Base-by-base conservation (phyloP, 2,113 vertebrate species). In the Oncorhynchus tshawytscha region DNA sequence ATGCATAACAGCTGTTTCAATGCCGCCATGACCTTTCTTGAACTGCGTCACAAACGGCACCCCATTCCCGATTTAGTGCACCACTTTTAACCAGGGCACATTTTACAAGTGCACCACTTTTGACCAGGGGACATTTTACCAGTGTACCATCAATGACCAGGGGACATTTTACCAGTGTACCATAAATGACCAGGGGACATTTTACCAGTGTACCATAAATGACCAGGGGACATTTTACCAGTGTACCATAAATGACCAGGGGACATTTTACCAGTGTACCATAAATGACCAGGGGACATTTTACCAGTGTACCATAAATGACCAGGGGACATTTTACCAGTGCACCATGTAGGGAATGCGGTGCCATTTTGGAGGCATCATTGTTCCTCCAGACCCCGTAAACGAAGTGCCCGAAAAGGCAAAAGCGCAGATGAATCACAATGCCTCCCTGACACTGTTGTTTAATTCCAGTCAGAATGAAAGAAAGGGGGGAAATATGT, bases 401-500 rank as follows among this genome's bases (percentile, higher is more conserved):
- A 45, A 57, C 73, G 54, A 73, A 68, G 68, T 75, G 78, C 24
- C 24, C 24, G 27, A 75, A 80, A 72, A 76, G 70, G 70, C 72
- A 67, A 76, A 82, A 80, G 71, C 67, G 81, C 79, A 83, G 82
- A 83, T 86, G 74, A 79, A 87, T 85, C 82, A 68, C 78, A 57
- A 74, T 48, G 39, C 62, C 48, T 69, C 29, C 68, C 69, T 65
- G 65, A 77, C 78, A 79, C 27, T 49, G 9, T 48, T 64, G 75
- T 85, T 76, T 82, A 77, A 78, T 85, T 81, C 34, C 49, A 31
- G 75, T 49, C 64, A 11, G 12, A 81, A 86, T 81, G 73, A 78
- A 84, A 73, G 54, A 74, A 75, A 57, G 67, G 67, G 31, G 67
- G 62, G 74, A 75, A 78, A 81, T 73, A 39, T 62, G 65, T 82